Base-by-base conservation (phyloP, 1,140 invertebrate species). In the Drosophila sturtevanti region DNA sequence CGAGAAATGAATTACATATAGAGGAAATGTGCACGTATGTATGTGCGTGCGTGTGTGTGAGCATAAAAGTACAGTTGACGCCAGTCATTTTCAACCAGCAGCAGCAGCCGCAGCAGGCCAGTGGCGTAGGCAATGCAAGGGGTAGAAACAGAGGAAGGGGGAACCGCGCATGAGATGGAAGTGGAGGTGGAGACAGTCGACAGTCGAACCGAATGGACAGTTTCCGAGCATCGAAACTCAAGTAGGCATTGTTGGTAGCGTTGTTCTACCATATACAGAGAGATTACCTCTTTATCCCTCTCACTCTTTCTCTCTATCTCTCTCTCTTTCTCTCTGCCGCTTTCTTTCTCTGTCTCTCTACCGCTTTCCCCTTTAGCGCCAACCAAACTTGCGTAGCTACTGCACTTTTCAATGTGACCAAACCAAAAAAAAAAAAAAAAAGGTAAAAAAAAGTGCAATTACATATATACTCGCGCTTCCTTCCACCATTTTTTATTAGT, bases 61-160 rank as follows among this genome's bases (percentile, higher is more conserved):
- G 66, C 68, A 68, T 59, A 72, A 77, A 89, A 89, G 84, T 87
- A 87, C 84, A 87, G 84, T 87, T 87, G 84, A 87, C 85, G 81
- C 85, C 79, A 80, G 68, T 82, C 68, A 86, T 79, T 86, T 86
- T 86, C 48, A 86, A 81, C 81, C 76, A 84, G 68, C 41, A 64
- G 31, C 48, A 58, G 51, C 60, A 72, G 37, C 54, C 58, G 31
- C 59, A 35, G 48, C 41, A 56, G 67, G 58, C 58, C 62, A 41
- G 69, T 35, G 77, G 59, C 22, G 35, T 59, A 34, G 38, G 24
- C 41, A 31, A 34, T 34, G 21, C 18, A 16, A 44, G 41, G 14
- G n/a, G n/a, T n/a, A n/a, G n/a, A n/a, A n/a, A n/a, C n/a, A n/a
- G n/a, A 21, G 44, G 10, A 12, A n/a, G 38, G 31, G 34, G 35